Percentiles rank a stretch among this genome's conserved stretches.
phyloP scores from a whole-genome alignment of 2,113 vertebrate genomes.

The Notarius quadriscutis region DNA sequence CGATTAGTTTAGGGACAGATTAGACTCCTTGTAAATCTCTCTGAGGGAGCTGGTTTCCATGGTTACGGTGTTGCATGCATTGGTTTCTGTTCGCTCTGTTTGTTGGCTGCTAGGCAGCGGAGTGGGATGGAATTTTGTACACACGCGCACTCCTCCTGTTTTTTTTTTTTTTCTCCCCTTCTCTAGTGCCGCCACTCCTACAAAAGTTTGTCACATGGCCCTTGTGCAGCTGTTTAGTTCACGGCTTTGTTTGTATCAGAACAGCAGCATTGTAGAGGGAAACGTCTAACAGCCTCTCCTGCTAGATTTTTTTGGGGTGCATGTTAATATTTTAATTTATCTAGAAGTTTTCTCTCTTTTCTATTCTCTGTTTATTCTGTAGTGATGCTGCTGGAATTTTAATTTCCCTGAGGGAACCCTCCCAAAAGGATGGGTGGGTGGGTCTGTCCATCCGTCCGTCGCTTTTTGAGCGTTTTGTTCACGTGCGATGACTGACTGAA shows the following conservation, averaged over 20 bases:
- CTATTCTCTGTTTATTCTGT: neutral
- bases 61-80: constrained; percentile 63
- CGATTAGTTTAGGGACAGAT: constrained; percentile 19
- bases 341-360: neutral
- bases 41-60: constrained; percentile 61
- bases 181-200: neutral
- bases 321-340: neutral
- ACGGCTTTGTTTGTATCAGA: too few relatives aligned
- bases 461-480: neutral
- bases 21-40: constrained; percentile 40
- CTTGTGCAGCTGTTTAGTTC: neutral
- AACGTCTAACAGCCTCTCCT: too few relatives aligned
- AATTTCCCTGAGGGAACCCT: too few relatives aligned
- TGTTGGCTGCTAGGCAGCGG: constrained; percentile 53
- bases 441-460: too few relatives aligned
- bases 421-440: too few relatives aligned
- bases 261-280: too few relatives aligned
- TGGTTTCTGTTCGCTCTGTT: constrained; percentile 48
- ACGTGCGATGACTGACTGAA: constrained; percentile 28
- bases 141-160: too few relatives aligned
- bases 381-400: too few relatives aligned
- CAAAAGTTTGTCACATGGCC: neutral
- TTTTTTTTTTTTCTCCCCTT: neutral
- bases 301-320: too few relatives aligned
- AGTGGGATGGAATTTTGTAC: neutral